Evolutionary conservation across 1,140 invertebrate genomes (phyloP).

Genomic region (Harpegnathos saltator): DNA sequence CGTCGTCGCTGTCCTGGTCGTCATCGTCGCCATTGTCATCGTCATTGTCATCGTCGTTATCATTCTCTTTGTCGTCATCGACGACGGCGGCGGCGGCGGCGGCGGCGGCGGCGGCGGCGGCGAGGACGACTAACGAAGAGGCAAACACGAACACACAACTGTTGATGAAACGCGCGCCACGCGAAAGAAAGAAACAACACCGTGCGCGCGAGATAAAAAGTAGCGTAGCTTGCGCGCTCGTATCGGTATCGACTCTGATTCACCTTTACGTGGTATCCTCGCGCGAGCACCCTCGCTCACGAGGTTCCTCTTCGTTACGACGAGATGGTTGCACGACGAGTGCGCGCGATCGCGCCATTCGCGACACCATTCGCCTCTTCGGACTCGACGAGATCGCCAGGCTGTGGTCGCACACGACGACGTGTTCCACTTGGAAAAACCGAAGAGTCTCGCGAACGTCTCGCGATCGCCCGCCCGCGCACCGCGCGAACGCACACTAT

Average conservation of each 20-base stretch:
- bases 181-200: background rate
- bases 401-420: too few species aligned
- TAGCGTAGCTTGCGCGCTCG: background rate
- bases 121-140: slow-evolving; percentile 3
- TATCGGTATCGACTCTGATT: too few species aligned
- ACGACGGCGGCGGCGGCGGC: background rate
- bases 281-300: background rate
- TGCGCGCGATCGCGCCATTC: background rate
- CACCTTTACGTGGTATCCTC: background rate
- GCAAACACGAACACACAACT: background rate
- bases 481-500: slow-evolving; percentile 26
- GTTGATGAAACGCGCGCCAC: background rate
- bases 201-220: too few species aligned
- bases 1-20: background rate
- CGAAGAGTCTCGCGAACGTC: slow-evolving; percentile 12
- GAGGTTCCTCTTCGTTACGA: slow-evolving; percentile 30
- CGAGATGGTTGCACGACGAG: background rate
- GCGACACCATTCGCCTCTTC: too few species aligned
- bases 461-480: slow-evolving; percentile 10
- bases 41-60: too few species aligned
- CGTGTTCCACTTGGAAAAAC: too few species aligned
- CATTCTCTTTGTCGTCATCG: too few species aligned
- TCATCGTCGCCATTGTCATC: background rate
- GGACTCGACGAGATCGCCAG: too few species aligned
- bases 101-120: background rate